Conservation (phyloP, 1,140 invertebrate genomes). For the Rhyzopertha dominica region DNA sequence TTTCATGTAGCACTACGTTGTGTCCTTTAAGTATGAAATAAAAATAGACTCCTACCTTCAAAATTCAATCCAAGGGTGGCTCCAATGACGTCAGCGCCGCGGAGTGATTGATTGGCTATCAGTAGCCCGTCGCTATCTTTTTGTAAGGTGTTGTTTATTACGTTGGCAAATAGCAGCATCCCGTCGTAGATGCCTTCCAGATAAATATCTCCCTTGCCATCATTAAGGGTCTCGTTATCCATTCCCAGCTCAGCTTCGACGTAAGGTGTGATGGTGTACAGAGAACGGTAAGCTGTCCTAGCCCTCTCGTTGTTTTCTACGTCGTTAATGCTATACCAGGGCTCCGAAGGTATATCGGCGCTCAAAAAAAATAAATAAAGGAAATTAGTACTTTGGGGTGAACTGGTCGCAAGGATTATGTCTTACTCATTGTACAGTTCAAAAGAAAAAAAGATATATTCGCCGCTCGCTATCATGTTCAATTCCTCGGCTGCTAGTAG, state of each 20-base stretch:
- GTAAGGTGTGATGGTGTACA: constrained; percentile 79
- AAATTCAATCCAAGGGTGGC: constrained; percentile 91
- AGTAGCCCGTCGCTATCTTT: constrained; percentile 54
- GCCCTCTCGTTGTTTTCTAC: constrained; percentile 78
- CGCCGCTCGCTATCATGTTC: constrained; percentile 90
- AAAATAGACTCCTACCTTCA: constrained; percentile 54
- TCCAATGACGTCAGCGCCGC: constrained; percentile 63
- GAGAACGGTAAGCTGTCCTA: constrained; percentile 79
- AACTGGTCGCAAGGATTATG: background rate
- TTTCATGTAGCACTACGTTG: no score
- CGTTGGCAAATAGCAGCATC: constrained; percentile 86
- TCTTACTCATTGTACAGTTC: constrained; percentile 91
- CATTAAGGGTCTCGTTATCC: constrained; percentile 2
- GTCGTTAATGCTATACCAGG: constrained; percentile 78
- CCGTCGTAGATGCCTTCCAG: constrained; percentile 85
- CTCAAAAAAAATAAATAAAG: constrained; percentile 21
- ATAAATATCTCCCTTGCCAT: constrained; percentile 28
- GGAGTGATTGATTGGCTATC: constrained; percentile 51
- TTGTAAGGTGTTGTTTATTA: constrained; percentile 78
- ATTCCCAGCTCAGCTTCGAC: constrained; percentile 45
- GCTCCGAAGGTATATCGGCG: constrained; percentile 28
- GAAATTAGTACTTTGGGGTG: background rate
- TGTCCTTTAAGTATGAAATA: no score
- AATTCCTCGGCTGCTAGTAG: constrained; percentile 86
- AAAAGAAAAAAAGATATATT: constrained; percentile 98